These are phyloP conservation scores for Grammomys surdaster DNA, from an alignment of 2,113 vertebrate genomes.

Conservation along the genomic window DNA sequence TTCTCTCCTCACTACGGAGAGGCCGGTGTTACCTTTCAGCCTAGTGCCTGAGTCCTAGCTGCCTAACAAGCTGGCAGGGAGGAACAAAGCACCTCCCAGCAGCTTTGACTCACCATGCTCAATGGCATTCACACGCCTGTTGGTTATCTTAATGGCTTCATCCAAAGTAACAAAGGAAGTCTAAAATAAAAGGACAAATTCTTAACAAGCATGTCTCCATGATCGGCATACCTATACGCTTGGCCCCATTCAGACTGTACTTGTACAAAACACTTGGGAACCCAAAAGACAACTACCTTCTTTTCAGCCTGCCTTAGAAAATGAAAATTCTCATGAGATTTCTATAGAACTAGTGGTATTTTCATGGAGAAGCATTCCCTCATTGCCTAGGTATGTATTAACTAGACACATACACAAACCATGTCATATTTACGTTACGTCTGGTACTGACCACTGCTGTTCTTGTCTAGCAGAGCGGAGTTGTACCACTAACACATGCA, in stretches of 20 bases:
- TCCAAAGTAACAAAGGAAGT: constrained; percentile 99
- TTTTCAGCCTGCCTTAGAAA: constrained; percentile 37
- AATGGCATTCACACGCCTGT: constrained; percentile 98
- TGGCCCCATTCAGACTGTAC: not conserved
- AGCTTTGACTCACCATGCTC: constrained; percentile 93
- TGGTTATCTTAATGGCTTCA: constrained; percentile 99
- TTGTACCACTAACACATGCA: not conserved
- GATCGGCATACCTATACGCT: not conserved
- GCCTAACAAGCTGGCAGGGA: not conserved
- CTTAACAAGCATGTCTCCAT: not conserved
- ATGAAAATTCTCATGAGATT: not conserved
- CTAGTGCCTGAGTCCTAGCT: not conserved
- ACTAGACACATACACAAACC: not conserved
- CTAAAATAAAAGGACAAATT: constrained; percentile 85
- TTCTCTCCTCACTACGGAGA: not conserved
- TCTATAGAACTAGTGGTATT: not conserved
- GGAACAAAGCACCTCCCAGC: not conserved
- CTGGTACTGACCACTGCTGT: not conserved
- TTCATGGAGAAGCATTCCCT: not conserved
- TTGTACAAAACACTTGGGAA: not conserved
- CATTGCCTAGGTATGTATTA: not conserved
- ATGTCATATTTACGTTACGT: not conserved
- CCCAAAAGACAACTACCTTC: not conserved
- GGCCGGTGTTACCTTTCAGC: not conserved
- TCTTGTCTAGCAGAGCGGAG: constrained; percentile 3